These are phyloP conservation scores for Ceraclea dissimilis DNA, from an alignment of 2,888 invertebrate genomes.

Conservation along the genomic window DNA sequence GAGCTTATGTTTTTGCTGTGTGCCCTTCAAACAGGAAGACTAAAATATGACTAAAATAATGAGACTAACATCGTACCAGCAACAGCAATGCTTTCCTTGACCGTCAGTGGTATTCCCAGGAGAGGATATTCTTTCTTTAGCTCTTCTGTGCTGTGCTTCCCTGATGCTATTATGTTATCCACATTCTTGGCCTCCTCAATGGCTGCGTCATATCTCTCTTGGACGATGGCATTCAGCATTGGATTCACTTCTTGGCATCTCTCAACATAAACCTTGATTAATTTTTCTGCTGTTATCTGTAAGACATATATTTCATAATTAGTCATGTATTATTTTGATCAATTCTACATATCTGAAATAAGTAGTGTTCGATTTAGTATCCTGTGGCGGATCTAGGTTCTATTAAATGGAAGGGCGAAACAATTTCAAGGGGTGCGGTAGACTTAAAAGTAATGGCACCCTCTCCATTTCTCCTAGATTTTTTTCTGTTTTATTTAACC, in stretches of 20 bases:
- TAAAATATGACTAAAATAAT: neutral
- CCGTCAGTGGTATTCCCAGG: conserved; percentile 77
- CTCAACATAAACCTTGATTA: conserved; percentile 64
- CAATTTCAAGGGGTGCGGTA: no score
- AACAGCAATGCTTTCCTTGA: conserved; percentile 74
- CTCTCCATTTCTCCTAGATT: no score
- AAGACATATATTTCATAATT: no score
- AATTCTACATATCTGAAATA: no score
- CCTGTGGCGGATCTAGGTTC: no score
- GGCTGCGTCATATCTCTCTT: conserved; percentile 68
- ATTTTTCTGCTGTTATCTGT: conserved; percentile 63
- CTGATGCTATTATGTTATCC: conserved; percentile 58
- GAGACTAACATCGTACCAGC: conserved; percentile 47
- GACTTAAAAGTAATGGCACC: no score
- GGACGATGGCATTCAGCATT: conserved; percentile 71
- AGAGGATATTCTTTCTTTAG: conserved; percentile 64
- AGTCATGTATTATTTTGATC: neutral
- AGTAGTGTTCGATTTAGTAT: no score
- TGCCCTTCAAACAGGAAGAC: no score
- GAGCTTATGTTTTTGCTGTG: no score
- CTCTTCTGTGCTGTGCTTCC: conserved; percentile 49
- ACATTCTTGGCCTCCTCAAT: conserved; percentile 65
- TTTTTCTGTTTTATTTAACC: no score
- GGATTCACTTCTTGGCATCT: conserved; percentile 73
- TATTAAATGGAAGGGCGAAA: no score